Evolutionary conservation across 2,113 vertebrate species (phyloP).

Genomic region (Perognathus longimembris): DNA sequence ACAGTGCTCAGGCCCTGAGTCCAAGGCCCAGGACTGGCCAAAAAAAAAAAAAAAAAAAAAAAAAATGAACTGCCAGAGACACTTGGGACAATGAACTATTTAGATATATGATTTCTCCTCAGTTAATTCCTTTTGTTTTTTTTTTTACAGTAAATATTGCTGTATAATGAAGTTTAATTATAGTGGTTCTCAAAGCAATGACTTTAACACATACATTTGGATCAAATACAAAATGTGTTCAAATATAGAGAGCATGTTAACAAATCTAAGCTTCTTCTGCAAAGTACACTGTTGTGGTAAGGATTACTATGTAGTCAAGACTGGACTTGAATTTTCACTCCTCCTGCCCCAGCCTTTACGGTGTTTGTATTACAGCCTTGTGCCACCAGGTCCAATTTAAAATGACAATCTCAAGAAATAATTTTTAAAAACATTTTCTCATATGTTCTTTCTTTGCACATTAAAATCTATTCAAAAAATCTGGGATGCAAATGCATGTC

Average conservation of each 20-base stretch:
- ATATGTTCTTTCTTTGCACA: neutral
- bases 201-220: neutral
- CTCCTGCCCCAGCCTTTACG: neutral
- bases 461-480: neutral
- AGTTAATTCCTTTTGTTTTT: constrained; percentile 38
- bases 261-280: neutral
- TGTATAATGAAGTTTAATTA: constrained; percentile 5
- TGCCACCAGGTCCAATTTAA: neutral
- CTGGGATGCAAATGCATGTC: neutral
- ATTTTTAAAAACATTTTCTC: constrained; percentile 4
- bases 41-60: too few species aligned
- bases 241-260: constrained; percentile 9
- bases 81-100: neutral
- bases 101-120: constrained; percentile 28
- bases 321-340: neutral
- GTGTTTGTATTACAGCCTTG: neutral
- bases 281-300: too few species aligned
- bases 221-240: neutral
- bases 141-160: neutral
- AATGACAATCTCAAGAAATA: neutral
- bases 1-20: too few species aligned
- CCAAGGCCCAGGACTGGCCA: too few species aligned
- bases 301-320: neutral
- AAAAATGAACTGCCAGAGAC: neutral
- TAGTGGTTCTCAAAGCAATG: neutral